Conservation (phyloP, 2,888 invertebrate genomes). For the Amphipyra tragopoginis region DNA sequence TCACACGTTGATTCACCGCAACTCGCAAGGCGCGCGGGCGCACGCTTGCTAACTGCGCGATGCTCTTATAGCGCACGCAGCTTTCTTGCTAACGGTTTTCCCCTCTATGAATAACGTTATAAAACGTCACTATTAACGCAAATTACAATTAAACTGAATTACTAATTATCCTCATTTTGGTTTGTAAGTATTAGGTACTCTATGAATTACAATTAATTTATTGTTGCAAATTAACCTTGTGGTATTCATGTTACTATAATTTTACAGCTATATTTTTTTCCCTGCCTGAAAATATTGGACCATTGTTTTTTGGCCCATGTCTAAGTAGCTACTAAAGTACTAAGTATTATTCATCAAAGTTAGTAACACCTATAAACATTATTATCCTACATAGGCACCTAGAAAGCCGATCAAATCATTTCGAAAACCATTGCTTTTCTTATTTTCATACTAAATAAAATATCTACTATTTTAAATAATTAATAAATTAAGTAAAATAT, state of each 20-base stretch:
- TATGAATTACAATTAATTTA: neutral
- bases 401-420: too few relatives aligned
- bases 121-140: constrained; percentile 64
- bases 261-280: too few relatives aligned
- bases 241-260: neutral
- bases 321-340: too few relatives aligned
- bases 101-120: constrained; percentile 73
- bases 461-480: too few relatives aligned
- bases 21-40: constrained; percentile 58
- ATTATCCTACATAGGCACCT: too few relatives aligned
- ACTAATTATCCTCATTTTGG: constrained; percentile 46
- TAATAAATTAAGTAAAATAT: too few relatives aligned
- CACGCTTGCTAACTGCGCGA: constrained; percentile 30
- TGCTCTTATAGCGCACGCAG: constrained; percentile 53
- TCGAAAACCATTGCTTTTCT: too few relatives aligned
- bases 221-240: neutral
- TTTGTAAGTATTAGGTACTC: neutral
- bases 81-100: constrained; percentile 77
- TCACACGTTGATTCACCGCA: constrained; percentile 80
- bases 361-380: too few relatives aligned
- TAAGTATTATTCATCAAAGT: too few relatives aligned
- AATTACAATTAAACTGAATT: constrained; percentile 33
- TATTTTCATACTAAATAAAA: too few relatives aligned
- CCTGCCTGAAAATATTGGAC: too few relatives aligned
- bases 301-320: too few relatives aligned